phyloP scores from a whole-genome alignment of 2,797 vertebrate genomes.

The Brachyalestes nurse region DNA sequence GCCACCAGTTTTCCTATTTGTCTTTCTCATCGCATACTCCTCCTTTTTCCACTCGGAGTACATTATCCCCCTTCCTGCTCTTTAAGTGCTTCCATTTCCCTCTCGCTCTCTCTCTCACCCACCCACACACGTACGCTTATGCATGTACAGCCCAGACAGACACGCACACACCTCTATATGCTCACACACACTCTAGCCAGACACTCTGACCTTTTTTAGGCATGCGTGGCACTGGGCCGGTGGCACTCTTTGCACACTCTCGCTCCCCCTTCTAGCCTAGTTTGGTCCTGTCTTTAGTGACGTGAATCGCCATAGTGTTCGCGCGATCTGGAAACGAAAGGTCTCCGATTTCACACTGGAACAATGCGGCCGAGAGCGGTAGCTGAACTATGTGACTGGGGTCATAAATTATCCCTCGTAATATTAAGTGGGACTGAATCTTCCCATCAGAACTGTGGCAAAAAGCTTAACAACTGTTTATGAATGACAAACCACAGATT shows the following conservation, averaged over 20 bases:
- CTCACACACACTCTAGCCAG: neutral
- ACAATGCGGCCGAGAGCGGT: slow-evolving; percentile 12
- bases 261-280: neutral
- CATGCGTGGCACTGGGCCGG: slow-evolving; percentile 7
- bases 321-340: slow-evolving; percentile 10
- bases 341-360: slow-evolving; percentile 11
- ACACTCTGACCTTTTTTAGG: slow-evolving; percentile 12
- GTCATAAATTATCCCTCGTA: slow-evolving; percentile 15
- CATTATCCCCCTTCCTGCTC: slow-evolving; percentile 9
- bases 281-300: neutral
- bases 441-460: slow-evolving; percentile 37
- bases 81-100: slow-evolving; percentile 11
- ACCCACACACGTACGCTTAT: neutral
- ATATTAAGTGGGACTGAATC: slow-evolving; percentile 21
- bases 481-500: slow-evolving; percentile 31
- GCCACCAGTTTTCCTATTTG: neutral
- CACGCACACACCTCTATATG: neutral
- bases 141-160: neutral
- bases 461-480: slow-evolving; percentile 11
- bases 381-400: slow-evolving; percentile 2
- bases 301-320: neutral
- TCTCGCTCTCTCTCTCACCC: slow-evolving; percentile 2
- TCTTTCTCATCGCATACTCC: neutral
- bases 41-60: neutral
- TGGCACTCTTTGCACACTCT: neutral